Conservation (phyloP, 2,888 invertebrate species). For the Apamea anceps region DNA sequence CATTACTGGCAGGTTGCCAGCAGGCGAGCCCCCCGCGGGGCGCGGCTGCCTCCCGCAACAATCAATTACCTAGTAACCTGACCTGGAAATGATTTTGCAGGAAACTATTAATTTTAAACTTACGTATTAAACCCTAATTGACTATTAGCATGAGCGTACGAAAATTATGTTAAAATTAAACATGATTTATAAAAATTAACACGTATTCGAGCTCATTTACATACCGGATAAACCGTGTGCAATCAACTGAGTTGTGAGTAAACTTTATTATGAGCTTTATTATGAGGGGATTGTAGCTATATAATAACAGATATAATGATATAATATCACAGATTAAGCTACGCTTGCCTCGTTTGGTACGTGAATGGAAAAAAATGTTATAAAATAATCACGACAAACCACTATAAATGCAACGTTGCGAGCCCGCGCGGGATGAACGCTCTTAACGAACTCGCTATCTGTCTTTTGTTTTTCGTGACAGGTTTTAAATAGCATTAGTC, state of each 20-base stretch:
- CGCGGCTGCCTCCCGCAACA: conserved; percentile 3
- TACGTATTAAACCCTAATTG: conserved; percentile 4
- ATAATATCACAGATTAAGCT: no score
- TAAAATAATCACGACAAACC: no score
- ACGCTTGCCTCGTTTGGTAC: no score
- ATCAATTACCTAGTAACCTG: conserved; percentile 41
- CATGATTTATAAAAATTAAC: neutral
- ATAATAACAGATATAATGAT: no score
- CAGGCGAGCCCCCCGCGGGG: neutral
- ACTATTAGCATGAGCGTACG: neutral
- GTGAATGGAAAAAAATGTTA: no score
- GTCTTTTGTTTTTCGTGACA: no score
- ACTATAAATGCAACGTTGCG: no score
- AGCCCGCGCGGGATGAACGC: no score
- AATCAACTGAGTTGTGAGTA: neutral
- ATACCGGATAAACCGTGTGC: neutral
- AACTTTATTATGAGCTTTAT: no score
- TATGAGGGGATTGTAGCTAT: no score
- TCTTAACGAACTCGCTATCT: no score
- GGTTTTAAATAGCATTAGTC: no score
- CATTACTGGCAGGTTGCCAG: conserved; percentile 39
- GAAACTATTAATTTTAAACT: conserved; percentile 32
- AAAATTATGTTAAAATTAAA: neutral
- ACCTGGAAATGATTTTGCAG: conserved; percentile 38
- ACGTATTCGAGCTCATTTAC: neutral